phyloP scores from a whole-genome alignment of 2,113 vertebrate species.

The Nerophis lumbriciformis region DNA sequence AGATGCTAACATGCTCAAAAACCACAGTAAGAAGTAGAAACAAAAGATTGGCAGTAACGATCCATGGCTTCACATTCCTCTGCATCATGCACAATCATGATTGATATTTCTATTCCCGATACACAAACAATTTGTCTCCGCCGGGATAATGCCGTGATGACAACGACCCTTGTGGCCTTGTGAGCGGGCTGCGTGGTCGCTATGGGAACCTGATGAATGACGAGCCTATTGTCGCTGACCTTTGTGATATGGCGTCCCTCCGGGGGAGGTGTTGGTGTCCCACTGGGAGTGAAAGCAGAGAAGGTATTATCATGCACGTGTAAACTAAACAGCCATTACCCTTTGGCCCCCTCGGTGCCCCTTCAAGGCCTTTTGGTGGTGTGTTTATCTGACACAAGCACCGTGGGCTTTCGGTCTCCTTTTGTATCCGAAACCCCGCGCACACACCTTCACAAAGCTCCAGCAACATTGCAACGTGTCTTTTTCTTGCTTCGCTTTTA shows the following conservation, averaged over 20 bases:
- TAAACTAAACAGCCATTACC: conserved; percentile 58
- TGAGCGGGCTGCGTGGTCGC: conserved; percentile 29
- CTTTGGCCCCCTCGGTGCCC: conserved; percentile 43
- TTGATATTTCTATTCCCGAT: conserved; percentile 50
- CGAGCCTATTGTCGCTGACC: conserved; percentile 51
- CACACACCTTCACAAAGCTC: neutral
- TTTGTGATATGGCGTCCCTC: conserved; percentile 44
- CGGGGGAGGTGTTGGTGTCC: conserved; percentile 14
- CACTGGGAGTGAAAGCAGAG: conserved; percentile 44
- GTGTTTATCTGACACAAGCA: conserved; percentile 50
- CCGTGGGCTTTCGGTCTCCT: conserved; percentile 28
- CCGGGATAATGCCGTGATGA: conserved; percentile 40
- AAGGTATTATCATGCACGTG: conserved; percentile 55
- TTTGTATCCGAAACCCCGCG: conserved; percentile 11
- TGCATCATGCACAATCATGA: conserved; percentile 43
- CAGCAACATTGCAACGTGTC: too few species aligned
- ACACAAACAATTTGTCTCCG: conserved; percentile 58
- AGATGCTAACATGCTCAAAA: conserved; percentile 35
- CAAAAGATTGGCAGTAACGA: neutral
- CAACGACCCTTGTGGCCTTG: conserved; percentile 39
- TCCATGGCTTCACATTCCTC: conserved; percentile 21
- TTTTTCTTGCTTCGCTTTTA: neutral
- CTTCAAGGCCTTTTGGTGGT: conserved; percentile 39
- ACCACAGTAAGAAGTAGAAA: conserved; percentile 9
- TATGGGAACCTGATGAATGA: conserved; percentile 54